phyloP scores from a whole-genome alignment of 2,797 vertebrate species.

The Pipistrellus nathusii region DNA sequence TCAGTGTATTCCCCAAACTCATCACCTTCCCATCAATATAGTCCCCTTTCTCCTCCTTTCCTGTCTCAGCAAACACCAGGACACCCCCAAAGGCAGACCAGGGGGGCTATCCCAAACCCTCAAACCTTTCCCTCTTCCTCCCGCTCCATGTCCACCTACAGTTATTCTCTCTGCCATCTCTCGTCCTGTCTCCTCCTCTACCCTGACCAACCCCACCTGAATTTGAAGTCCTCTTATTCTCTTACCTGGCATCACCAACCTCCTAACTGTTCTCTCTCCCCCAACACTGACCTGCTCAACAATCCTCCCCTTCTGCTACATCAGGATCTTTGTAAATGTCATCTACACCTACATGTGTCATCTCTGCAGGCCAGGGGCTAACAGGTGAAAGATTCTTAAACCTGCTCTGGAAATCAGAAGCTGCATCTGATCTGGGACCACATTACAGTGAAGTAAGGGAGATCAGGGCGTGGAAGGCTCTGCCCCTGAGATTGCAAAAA shows the following conservation, averaged over 20 bases:
- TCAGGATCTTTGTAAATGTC: neutral
- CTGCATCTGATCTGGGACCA: neutral
- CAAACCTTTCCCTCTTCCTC: neutral
- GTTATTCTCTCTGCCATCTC: neutral
- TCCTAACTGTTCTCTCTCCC: neutral
- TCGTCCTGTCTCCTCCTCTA: neutral
- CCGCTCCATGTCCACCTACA: accelerated
- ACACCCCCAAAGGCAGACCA: neutral
- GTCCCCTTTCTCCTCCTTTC: neutral
- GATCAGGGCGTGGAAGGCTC: neutral
- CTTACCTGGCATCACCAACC: neutral
- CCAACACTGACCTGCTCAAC: neutral
- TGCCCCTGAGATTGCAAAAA: neutral
- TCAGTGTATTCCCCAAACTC: neutral
- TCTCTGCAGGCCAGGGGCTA: neutral
- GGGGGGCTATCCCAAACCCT: neutral
- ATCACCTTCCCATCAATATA: neutral
- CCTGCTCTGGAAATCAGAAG: neutral
- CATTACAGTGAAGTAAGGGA: neutral
- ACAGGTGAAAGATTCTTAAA: neutral
- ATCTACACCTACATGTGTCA: neutral
- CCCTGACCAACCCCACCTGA: neutral
- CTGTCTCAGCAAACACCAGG: neutral
- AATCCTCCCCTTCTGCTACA: neutral
- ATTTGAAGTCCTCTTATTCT: neutral